Base-by-base conservation (phyloP, 2,113 vertebrate species). In the Hucho hucho region DNA sequence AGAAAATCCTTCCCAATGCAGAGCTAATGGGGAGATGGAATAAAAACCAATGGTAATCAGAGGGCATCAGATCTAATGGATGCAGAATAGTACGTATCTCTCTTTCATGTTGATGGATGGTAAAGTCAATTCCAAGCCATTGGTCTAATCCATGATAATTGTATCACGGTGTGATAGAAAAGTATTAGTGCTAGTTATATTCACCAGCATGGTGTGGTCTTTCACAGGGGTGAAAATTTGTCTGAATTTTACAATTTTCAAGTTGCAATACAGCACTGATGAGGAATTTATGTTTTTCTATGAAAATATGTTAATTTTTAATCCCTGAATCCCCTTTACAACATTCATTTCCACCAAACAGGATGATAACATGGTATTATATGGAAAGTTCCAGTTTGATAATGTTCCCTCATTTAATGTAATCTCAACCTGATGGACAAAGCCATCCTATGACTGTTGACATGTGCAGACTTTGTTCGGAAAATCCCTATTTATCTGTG, bases 11-110 rank as follows among this genome's bases (percentile, higher is more conserved):
- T 82, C 80, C 89, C 87, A 85, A 77, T 77, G 75, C 70, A 63
- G 72, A 77, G 81, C 89, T 90, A 89, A 92, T 89, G 80, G 86
- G 85, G 74, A 85, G 86, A 89, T 75, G 81, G 73, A 87, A 88
- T 74, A 80, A 79, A 77, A 86, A 81, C 83, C 79, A 73, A 71
- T 67, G 26, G 59, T 69, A 32, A 65, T 77, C 46, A 26, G 75
- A 14, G 70, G 72, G 81, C 88, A 87, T 86, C 88, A 79, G 70
- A 86, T 85, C 76, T 67, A 16, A 61, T 14, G 58, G 72, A 69
- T 72, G 70, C 53, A 70, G 75, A 75, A 56, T 83, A 65, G 43
- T 46, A 75, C 49, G 64, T 37, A 25, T 16, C 64, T 72, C 28
- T 63, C 59, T 78, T 80, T 79, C 13, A 16, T 20, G 32, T 25